Percentiles rank a stretch among this genome's conserved stretches.
These are phyloP conservation scores for Eidolon dupreanum DNA, from an alignment of 2,797 vertebrate genomes.

Conservation along the genomic window DNA sequence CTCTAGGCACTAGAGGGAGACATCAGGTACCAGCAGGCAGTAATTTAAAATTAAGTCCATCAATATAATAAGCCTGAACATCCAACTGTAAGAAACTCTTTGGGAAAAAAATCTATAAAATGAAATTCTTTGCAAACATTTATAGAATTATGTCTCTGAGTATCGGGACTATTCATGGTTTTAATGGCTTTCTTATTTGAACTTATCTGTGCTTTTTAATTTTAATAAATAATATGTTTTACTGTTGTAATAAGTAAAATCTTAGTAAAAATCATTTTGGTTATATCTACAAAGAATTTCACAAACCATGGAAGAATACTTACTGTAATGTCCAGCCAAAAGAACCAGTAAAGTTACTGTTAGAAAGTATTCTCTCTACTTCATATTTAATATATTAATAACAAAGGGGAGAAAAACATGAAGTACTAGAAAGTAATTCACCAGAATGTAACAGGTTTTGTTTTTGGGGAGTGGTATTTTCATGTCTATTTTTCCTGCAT, in stretches of 20 bases:
- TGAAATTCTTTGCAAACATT: background rate
- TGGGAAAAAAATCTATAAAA: background rate
- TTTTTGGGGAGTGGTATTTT: background rate
- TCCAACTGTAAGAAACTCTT: background rate
- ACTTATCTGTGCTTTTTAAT: background rate
- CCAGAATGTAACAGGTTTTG: background rate
- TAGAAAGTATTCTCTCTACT: background rate
- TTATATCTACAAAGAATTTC: background rate
- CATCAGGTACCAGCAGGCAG: background rate
- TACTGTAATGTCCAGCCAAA: background rate
- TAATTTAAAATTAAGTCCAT: background rate
- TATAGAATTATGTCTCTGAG: background rate
- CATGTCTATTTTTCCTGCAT: background rate
- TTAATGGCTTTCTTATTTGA: slow-evolving; percentile 3
- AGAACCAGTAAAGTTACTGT: background rate
- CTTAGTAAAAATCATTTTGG: background rate
- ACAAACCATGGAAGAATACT: background rate
- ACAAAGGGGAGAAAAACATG: rapidly evolving
- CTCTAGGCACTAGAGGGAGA: background rate
- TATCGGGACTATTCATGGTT: background rate
- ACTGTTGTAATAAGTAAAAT: background rate
- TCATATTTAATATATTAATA: slow-evolving; percentile 1
- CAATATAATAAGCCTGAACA: background rate
- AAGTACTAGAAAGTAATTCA: background rate
- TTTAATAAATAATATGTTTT: background rate